These are phyloP conservation scores for Platycercus adscitus DNA, from an alignment of 2,113 vertebrate species.

Conservation along the genomic window DNA sequence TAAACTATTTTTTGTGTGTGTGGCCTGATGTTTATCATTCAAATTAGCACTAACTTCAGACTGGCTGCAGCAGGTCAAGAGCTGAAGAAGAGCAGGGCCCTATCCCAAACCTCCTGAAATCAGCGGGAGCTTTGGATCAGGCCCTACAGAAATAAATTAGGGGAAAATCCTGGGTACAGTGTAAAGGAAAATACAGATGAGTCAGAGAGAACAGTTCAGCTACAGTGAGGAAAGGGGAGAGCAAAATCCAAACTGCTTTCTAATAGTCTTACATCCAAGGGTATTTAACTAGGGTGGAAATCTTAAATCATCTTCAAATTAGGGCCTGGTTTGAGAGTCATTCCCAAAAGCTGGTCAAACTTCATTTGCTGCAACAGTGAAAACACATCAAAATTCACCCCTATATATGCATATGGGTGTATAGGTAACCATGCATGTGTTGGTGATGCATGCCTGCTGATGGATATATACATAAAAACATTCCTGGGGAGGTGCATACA, in stretches of 20 bases:
- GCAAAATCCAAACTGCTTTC: not conserved
- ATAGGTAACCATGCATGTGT: rapidly evolving
- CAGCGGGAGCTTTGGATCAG: not conserved
- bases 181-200: slow-evolving; percentile 12
- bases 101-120: not conserved
- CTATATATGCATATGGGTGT: rapidly evolving
- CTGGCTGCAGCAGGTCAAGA: not conserved
- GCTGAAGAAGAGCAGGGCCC: not conserved
- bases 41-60: not conserved
- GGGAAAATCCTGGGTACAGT: not conserved
- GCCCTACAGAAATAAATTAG: slow-evolving; percentile 4
- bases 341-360: not conserved
- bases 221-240: not conserved
- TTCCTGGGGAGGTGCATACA: rapidly evolving
- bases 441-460: rapidly evolving
- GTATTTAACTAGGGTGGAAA: not conserved
- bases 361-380: not conserved
- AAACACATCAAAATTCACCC: rapidly evolving
- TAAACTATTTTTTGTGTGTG: not conserved
- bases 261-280: not conserved
- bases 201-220: slow-evolving; percentile 25
- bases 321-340: not conserved
- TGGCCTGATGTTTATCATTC: not conserved
- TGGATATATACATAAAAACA: rapidly evolving
- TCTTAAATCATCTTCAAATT: not conserved